These are phyloP conservation scores for Margaritifera margaritifera DNA, from an alignment of 2,888 invertebrate genomes.

Conservation along the genomic window DNA sequence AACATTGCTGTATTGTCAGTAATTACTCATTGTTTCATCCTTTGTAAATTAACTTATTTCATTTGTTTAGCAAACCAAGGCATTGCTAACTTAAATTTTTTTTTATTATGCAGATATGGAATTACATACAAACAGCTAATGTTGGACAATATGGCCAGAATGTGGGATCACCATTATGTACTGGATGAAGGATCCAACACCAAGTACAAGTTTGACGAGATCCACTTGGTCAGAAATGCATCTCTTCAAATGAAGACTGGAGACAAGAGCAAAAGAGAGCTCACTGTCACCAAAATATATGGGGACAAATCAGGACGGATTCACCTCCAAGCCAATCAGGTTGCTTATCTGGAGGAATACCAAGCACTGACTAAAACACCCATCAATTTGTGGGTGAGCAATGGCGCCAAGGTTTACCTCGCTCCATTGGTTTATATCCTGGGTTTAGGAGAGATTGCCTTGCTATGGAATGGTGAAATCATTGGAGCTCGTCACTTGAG, in stretches of 20 bases:
- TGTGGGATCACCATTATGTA: constrained; percentile 55
- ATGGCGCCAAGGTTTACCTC: constrained; percentile 42
- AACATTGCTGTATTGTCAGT: too few relatives aligned
- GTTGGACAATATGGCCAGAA: constrained; percentile 42
- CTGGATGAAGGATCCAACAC: constrained; percentile 42
- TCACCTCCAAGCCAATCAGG: constrained; percentile 40
- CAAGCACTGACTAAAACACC: constrained; percentile 45
- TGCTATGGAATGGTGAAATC: constrained; percentile 57
- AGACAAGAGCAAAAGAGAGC: constrained; percentile 17
- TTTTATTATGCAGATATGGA: constrained; percentile 22
- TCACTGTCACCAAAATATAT: constrained; percentile 36
- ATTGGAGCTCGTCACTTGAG: constrained; percentile 55
- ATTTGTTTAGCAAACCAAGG: too few relatives aligned
- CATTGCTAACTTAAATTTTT: too few relatives aligned
- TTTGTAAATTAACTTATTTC: too few relatives aligned
- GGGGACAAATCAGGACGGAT: constrained; percentile 56
- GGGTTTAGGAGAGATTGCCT: constrained; percentile 55
- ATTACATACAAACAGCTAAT: constrained; percentile 45
- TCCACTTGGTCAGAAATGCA: constrained; percentile 46
- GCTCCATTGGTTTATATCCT: constrained; percentile 56
- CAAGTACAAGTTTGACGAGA: constrained; percentile 51
- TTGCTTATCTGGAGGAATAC: constrained; percentile 39
- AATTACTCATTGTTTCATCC: too few relatives aligned
- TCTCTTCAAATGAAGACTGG: constrained; percentile 46
- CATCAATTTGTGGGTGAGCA: constrained; percentile 55